A percentile compares a stretch with the other conserved stretches of the same genome.
These are phyloP conservation scores for Camponotus vicinus DNA, from an alignment of 1,140 invertebrate genomes.

Conservation along the genomic window DNA sequence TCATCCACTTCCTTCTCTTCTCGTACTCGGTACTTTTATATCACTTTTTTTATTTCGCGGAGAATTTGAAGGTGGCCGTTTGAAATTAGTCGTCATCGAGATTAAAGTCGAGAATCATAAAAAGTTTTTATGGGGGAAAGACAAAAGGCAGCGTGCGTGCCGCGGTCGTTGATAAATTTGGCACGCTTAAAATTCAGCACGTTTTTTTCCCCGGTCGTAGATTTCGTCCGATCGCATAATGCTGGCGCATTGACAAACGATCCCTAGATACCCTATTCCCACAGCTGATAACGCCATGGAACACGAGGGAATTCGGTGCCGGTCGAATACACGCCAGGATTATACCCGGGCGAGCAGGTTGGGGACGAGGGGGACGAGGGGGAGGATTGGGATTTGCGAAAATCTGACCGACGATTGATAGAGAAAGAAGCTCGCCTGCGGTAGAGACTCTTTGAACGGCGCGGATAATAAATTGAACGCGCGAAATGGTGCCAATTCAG, in stretches of 20 bases:
- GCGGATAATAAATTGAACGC: slow-evolving; percentile 66
- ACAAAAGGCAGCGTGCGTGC: not conserved
- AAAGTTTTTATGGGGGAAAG: not conserved
- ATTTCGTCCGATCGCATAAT: slow-evolving; percentile 45
- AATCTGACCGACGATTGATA: slow-evolving; percentile 59
- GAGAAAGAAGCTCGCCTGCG: slow-evolving; percentile 38
- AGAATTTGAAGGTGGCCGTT: too few species aligned
- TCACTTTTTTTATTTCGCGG: too few species aligned
- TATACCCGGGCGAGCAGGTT: not conserved
- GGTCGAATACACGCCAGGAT: slow-evolving; percentile 26
- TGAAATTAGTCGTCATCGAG: not conserved
- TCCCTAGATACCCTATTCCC: slow-evolving; percentile 45
- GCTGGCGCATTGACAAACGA: slow-evolving; percentile 55
- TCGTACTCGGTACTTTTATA: too few species aligned
- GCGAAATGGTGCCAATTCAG: slow-evolving; percentile 60
- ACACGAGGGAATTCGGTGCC: slow-evolving; percentile 28
- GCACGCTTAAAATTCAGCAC: slow-evolving; percentile 52
- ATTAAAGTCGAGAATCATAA: slow-evolving; percentile 7
- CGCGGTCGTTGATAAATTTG: slow-evolving; percentile 41
- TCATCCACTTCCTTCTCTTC: too few species aligned
- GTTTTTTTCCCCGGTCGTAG: slow-evolving; percentile 33
- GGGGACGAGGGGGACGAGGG: not conserved
- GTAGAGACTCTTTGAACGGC: slow-evolving; percentile 24
- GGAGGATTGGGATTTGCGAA: not conserved
- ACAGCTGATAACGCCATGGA: slow-evolving; percentile 27